phyloP scores from a whole-genome alignment of 2,113 vertebrate species.

The Myrmecobius fasciatus region DNA sequence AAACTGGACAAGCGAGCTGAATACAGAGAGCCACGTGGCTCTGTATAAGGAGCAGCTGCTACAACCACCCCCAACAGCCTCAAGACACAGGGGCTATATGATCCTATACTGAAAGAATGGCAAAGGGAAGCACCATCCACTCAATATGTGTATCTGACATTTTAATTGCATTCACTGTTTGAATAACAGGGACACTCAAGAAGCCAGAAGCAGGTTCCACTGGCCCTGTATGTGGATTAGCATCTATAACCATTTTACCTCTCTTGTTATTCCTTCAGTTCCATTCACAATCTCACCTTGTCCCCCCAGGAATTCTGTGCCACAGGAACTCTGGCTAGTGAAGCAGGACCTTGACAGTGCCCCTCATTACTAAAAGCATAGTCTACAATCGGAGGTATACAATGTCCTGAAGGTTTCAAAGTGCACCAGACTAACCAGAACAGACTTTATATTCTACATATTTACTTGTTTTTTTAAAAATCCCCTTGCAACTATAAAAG shows the following conservation, averaged over 20 bases:
- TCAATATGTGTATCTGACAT: slow-evolving; percentile 13
- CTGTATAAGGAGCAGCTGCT: background rate
- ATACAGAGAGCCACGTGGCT: slow-evolving; percentile 62
- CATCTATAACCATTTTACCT: slow-evolving; percentile 19
- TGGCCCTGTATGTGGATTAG: background rate
- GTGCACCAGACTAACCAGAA: slow-evolving; percentile 45
- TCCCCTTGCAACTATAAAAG: slow-evolving; percentile 43
- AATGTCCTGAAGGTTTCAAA: slow-evolving; percentile 13
- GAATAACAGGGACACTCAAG: background rate
- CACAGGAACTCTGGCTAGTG: slow-evolving; percentile 1
- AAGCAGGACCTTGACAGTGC: slow-evolving; percentile 24
- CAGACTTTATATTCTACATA: slow-evolving; percentile 31
- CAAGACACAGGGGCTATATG: slow-evolving; percentile 44
- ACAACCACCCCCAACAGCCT: background rate
- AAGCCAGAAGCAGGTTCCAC: background rate
- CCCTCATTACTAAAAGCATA: background rate
- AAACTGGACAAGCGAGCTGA: slow-evolving; percentile 84
- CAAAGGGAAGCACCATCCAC: background rate
- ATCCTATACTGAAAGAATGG: slow-evolving; percentile 12
- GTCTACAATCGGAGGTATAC: background rate
- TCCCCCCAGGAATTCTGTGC: background rate
- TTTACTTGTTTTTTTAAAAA: slow-evolving; percentile 55
- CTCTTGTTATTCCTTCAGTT: slow-evolving; percentile 13
- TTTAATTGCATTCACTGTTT: background rate
- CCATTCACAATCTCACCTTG: slow-evolving; percentile 25